Percentiles rank a stretch among this genome's conserved stretches.
These are phyloP conservation scores for Mesembrinibis cayennensis DNA, from an alignment of 2,113 vertebrate species.

Conservation along the genomic window DNA sequence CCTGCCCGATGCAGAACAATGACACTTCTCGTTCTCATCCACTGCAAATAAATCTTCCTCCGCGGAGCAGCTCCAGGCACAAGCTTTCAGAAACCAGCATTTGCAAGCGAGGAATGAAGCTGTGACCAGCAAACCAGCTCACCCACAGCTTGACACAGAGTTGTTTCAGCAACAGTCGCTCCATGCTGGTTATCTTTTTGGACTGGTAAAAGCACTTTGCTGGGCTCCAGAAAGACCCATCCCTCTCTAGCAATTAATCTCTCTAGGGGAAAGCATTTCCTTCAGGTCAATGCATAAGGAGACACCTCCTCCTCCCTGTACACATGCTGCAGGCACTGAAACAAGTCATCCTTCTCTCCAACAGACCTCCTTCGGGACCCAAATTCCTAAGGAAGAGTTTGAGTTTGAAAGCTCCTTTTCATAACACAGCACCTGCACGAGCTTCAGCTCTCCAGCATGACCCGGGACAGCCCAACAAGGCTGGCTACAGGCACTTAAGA, in stretches of 20 bases:
- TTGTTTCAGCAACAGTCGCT: neutral
- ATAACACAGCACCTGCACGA: neutral
- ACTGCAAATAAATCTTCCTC: constrained; percentile 34
- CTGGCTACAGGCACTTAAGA: neutral
- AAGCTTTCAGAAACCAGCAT: neutral
- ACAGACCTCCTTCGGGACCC: neutral
- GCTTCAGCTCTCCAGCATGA: neutral
- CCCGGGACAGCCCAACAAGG: neutral
- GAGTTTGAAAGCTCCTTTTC: neutral
- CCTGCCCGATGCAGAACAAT: constrained; percentile 4
- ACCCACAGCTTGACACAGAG: neutral
- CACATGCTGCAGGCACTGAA: neutral
- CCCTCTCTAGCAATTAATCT: neutral
- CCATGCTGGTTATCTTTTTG: neutral
- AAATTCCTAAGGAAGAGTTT: neutral
- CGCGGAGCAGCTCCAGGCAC: neutral
- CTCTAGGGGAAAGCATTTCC: neutral
- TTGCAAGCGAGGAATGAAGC: neutral
- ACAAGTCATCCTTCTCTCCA: neutral
- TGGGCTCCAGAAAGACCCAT: neutral
- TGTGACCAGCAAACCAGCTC: neutral
- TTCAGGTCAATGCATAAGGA: neutral
- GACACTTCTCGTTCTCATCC: constrained; percentile 51
- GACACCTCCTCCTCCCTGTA: neutral
- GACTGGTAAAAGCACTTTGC: neutral